These are phyloP conservation scores for Caenorhabditis japonica DNA, from an alignment of 2,888 invertebrate genomes.

Conservation along the genomic window DNA sequence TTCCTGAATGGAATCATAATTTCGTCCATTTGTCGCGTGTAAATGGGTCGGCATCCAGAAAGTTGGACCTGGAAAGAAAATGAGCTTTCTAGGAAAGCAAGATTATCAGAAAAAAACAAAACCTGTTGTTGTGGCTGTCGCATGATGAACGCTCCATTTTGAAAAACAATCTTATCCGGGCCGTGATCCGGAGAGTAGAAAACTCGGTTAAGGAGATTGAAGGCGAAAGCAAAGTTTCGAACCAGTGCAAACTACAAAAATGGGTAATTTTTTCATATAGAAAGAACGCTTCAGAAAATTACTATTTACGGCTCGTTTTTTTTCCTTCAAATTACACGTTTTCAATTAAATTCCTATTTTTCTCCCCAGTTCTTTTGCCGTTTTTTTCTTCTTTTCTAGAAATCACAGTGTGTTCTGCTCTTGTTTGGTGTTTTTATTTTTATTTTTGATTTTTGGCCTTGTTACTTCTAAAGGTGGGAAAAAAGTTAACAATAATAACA, in stretches of 20 bases:
- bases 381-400: constrained; percentile 1
- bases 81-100: too few species aligned
- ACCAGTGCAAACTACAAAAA: constrained; percentile 71
- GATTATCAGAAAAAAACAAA: constrained; percentile 3
- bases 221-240: constrained; percentile 76
- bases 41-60: constrained; percentile 75
- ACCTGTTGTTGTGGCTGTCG: constrained; percentile 73
- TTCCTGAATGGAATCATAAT: constrained; percentile 75
- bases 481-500: too few species aligned
- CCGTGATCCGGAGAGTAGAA: constrained; percentile 75
- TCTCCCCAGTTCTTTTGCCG: too few species aligned
- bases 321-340: neutral
- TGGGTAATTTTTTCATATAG: neutral
- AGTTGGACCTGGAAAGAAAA: constrained; percentile 71
- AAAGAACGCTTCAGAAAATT: neutral
- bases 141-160: constrained; percentile 76
- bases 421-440: neutral
- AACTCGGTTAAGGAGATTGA: constrained; percentile 75
- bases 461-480: too few species aligned
- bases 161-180: constrained; percentile 77
- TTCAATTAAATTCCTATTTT: neutral
- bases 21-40: constrained; percentile 77
- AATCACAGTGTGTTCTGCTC: constrained; percentile 4
- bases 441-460: neutral
- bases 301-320: neutral